Base-by-base conservation (phyloP, 2,113 vertebrate genomes). In the Scopus umbretta region DNA sequence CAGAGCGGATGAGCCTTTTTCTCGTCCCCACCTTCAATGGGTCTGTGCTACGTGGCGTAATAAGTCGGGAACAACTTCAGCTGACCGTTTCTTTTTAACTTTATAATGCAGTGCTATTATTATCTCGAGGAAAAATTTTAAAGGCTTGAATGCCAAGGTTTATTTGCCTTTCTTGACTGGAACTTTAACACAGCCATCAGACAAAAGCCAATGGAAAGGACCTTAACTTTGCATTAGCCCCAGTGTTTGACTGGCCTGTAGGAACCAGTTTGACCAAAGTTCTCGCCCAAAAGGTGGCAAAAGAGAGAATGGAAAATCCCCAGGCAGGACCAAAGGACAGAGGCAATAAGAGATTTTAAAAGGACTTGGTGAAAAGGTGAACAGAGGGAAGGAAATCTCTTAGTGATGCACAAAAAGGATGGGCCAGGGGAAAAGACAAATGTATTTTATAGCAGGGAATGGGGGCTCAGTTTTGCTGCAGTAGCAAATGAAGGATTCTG, bases 111-210 rank as follows among this genome's bases (percentile, higher is more conserved):
- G 15, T 13, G 32, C 25, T 88, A 50, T 76, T 87, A 49, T 80
- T 85, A 82, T 56, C 92, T 88, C 32, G 34, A 80, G 78, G 92
- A 63, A 94, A 82, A 25, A 2, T 25, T 85, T 52, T 21, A 58
- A 80, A 73, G 78, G 58, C 40, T 81, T 67, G 30, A 85, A 34
- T 36, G 42, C 66, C 10, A 25, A 87, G 56, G 56, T 85, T 81
- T 96, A 59, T 97, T 86, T 96, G 74, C 81, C 43, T 95, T 96
- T 80, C 62, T 70, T 21, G 81, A 49, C 34, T 80, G 49, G 70
- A 68, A 82, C 56, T 93, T 79, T 75, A 96, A 63, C 47, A 27
- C 38, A 65, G 62, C 19, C 42, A 16, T 40, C 43, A 82, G 68
- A 80, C 9, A 92, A 91, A 95, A 89, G 43, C 15, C n/a, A 42